Conservation (phyloP, 2,888 invertebrate genomes). For the Ornithoptera alexandrae region DNA sequence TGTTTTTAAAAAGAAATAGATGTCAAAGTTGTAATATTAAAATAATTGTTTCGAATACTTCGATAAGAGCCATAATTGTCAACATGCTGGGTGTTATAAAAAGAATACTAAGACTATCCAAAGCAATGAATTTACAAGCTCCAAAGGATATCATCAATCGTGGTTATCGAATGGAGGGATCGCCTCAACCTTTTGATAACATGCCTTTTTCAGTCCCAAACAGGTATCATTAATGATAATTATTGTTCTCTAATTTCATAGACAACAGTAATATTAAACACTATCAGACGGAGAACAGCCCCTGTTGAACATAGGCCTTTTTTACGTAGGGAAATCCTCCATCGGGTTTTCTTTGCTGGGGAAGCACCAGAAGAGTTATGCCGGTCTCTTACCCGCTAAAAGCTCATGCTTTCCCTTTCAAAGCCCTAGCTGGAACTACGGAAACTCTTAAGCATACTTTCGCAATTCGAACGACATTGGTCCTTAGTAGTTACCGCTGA, state of each 20-base stretch:
- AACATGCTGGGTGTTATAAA: background rate
- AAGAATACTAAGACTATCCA: background rate
- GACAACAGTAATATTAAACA: background rate
- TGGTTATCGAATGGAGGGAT: slow-evolving; percentile 38
- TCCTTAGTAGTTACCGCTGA: no score
- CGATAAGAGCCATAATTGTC: background rate
- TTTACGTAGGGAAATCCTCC: no score
- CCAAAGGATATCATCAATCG: slow-evolving; percentile 7
- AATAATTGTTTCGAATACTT: background rate
- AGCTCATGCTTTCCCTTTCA: no score
- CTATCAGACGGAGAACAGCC: background rate
- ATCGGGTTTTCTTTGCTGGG: no score
- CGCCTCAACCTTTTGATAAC: slow-evolving; percentile 60
- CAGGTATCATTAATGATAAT: slow-evolving; percentile 42
- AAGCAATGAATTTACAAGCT: background rate
- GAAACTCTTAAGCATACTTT: no score
- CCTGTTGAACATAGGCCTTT: background rate
- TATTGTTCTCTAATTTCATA: background rate
- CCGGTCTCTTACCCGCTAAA: no score
- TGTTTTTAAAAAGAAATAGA: background rate
- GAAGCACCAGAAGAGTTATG: no score
- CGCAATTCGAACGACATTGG: no score
- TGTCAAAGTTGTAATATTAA: background rate
- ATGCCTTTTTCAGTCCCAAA: slow-evolving; percentile 58
- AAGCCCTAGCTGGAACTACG: no score